Evolutionary conservation across 2,888 invertebrate species (phyloP), one percentile per base, ranked within the genome.

Genomic region (Pheosia tremula): DNA sequence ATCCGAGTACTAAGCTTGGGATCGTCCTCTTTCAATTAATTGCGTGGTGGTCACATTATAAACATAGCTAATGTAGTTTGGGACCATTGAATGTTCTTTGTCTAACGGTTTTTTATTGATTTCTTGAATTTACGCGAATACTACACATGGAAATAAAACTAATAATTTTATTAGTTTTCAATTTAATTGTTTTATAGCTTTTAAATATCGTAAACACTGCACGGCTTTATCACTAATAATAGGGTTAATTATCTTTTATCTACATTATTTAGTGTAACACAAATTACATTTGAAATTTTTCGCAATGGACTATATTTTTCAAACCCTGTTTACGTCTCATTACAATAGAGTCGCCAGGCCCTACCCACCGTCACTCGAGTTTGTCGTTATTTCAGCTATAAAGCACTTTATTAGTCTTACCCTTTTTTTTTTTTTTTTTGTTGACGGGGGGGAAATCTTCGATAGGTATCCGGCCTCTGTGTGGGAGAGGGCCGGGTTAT

Each of bases 311-410:
- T n/a, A 61, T 38, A 41, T 60, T 65, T 64, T 61, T 59, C 64
- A 62, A 66, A 64, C 65, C 63, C 57, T 78, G 71, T 72, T 78
- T 70, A 62, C 60, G 64, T 69, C 69, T 80, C 78, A 78, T 80
- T 78, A 80, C 62, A 68, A 63, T 56, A 59, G 61, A 62, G 72
- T 62, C 50, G 60, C 53, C 52, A 75, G 61, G 64, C 61, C 63
- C 60, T 67, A 55, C 56, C 67, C 66, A 61, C 61, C 62, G 57
- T 67, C 72, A 62, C 41, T 65, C 64, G 55, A 62, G 24, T 65
- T 64, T 65, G 60, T 57, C 61, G 57, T 65, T 66, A 69, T 61
- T 61, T 62, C 60, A 62, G 67, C 55, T 63, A 68, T 63, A 74
- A 71, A 69, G 54, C 67, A 54, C 63, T 71, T 72, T n/a, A n/a